Evolutionary conservation across 2,113 vertebrate genomes (phyloP).

Genomic region (Anser brachyrhynchus): DNA sequence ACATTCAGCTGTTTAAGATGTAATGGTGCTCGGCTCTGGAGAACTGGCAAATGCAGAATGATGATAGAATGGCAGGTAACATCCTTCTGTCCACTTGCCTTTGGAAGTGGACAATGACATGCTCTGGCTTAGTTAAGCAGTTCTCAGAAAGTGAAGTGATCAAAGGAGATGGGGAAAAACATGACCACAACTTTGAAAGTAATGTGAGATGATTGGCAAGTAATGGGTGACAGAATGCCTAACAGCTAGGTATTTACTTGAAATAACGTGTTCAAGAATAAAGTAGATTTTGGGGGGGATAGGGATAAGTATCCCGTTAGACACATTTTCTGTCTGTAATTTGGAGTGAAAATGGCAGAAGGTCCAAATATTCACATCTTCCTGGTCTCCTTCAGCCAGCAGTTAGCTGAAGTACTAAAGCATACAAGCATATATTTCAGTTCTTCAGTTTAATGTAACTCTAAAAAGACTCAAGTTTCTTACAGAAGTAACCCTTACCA

Average conservation of each 20-base stretch:
- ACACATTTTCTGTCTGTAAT: not conserved
- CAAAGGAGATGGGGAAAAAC: not conserved
- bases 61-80: not conserved
- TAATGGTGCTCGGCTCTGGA: not conserved
- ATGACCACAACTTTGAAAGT: rapidly evolving
- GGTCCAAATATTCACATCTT: not conserved
- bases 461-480: not conserved
- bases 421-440: not conserved
- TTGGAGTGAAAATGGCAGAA: not conserved
- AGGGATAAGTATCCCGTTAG: not conserved
- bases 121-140: not conserved
- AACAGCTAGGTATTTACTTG: not conserved
- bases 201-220: not conserved
- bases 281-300: not conserved
- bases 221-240: not conserved
- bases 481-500: not conserved
- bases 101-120: not conserved
- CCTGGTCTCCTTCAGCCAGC: not conserved
- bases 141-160: not conserved
- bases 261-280: not conserved
- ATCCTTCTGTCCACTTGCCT: not conserved
- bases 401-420: not conserved
- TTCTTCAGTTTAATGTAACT: not conserved
- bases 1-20: not conserved
- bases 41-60: not conserved